Evolutionary conservation across 2,113 vertebrate species (phyloP).

Genomic region (Silurus asotus): DNA sequence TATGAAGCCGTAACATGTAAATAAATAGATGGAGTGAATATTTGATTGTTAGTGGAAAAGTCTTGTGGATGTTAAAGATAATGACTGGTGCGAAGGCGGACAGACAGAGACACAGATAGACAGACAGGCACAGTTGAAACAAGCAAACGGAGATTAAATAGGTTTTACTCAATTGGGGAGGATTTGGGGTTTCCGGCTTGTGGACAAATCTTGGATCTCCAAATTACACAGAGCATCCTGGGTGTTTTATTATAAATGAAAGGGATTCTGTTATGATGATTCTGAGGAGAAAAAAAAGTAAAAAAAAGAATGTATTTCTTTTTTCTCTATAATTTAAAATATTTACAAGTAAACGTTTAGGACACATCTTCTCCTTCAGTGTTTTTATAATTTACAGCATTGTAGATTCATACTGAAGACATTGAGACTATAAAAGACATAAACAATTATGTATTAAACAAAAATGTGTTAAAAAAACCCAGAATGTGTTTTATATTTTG

Average conservation of each 20-base stretch:
- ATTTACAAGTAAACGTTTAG: no score
- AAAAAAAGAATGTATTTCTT: no score
- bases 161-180: constrained; percentile 30
- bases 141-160: constrained; percentile 45
- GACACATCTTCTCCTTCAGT: no score
- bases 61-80: not conserved
- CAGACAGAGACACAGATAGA: not conserved
- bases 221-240: not conserved
- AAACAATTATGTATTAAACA: no score
- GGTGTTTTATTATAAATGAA: not conserved
- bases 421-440: no score
- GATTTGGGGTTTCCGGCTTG: constrained; percentile 39
- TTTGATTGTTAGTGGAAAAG: not conserved
- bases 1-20: not conserved
- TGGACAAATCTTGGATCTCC: constrained; percentile 20
- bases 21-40: not conserved
- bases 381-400: no score
- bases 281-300: no score
- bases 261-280: not conserved
- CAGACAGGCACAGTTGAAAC: constrained; percentile 23
- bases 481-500: no score
- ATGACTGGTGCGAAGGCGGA: not conserved
- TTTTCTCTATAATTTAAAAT: no score
- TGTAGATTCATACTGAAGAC: no score
- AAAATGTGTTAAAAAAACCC: no score